These are phyloP conservation scores for Spisula subtruncata DNA, from an alignment of 2,888 invertebrate genomes.

Conservation along the genomic window DNA sequence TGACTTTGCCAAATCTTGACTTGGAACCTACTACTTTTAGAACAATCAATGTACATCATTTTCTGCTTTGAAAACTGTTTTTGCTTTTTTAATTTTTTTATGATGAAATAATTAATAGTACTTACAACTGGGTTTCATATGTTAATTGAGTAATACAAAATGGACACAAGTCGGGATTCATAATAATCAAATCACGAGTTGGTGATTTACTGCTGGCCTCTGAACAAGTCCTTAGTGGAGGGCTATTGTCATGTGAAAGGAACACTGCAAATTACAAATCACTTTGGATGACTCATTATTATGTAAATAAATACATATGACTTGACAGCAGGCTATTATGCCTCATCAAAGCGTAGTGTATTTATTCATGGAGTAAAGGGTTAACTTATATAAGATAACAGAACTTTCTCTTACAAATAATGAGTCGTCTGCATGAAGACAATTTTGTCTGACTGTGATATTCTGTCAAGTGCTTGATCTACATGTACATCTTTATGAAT, in stretches of 20 bases:
- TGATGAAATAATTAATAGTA: too few relatives aligned
- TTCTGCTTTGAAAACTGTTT: too few relatives aligned
- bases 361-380: too few relatives aligned
- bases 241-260: background rate
- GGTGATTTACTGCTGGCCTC: background rate
- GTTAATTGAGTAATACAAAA: too few relatives aligned
- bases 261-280: background rate
- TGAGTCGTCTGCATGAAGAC: conserved; percentile 11
- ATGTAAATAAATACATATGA: background rate
- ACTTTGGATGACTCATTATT: conserved; percentile 9
- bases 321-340: background rate
- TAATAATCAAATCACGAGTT: background rate
- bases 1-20: too few relatives aligned
- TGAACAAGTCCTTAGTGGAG: background rate
- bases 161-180: background rate
- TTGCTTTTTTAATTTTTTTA: too few relatives aligned
- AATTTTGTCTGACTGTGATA: background rate
- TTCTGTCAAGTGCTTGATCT: background rate
- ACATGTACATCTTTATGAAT: background rate
- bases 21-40: too few relatives aligned
- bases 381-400: too few relatives aligned
- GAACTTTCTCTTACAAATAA: background rate
- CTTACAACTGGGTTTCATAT: too few relatives aligned
- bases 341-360: too few relatives aligned
- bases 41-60: too few relatives aligned